phyloP scores from a whole-genome alignment of 2,888 invertebrate genomes.

The Buathra laborator region DNA sequence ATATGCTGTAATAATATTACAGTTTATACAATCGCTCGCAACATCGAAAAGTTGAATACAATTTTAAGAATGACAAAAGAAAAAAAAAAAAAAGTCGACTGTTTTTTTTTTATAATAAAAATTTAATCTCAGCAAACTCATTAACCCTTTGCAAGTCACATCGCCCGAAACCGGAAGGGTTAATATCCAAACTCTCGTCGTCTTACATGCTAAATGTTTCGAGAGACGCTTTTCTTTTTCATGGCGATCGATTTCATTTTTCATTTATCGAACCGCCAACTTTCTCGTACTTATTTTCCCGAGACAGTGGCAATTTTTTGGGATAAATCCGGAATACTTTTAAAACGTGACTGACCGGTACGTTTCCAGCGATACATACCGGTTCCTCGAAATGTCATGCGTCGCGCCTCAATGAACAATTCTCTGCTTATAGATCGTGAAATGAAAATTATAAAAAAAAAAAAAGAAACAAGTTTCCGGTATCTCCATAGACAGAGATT shows the following conservation, averaged over 20 bases:
- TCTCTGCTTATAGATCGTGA: slow-evolving; percentile 27
- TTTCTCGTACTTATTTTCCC: slow-evolving; percentile 7
- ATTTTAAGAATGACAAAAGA: too few species aligned
- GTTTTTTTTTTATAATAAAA: too few species aligned
- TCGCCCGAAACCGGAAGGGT: too few species aligned
- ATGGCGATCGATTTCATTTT: neutral
- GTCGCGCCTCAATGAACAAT: slow-evolving; percentile 51
- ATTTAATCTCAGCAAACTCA: too few species aligned
- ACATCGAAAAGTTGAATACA: too few species aligned
- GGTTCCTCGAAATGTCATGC: slow-evolving; percentile 65
- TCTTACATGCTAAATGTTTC: too few species aligned
- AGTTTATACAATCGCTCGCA: slow-evolving; percentile 5
- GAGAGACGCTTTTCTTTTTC: too few species aligned
- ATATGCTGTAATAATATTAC: slow-evolving; percentile 32
- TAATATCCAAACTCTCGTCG: too few species aligned
- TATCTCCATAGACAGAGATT: slow-evolving; percentile 27
- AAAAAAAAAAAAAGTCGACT: too few species aligned
- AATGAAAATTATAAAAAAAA: neutral
- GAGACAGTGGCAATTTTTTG: slow-evolving; percentile 28
- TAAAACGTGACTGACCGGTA: slow-evolving; percentile 33
- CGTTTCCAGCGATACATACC: slow-evolving; percentile 27
- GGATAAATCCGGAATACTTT: slow-evolving; percentile 16
- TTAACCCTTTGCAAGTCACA: too few species aligned
- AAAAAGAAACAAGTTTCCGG: slow-evolving; percentile 51
- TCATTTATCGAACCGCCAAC: slow-evolving; percentile 29